Evolutionary conservation across 2,113 vertebrate species (phyloP).

Genomic region (Acrocephalus arundinaceus): DNA sequence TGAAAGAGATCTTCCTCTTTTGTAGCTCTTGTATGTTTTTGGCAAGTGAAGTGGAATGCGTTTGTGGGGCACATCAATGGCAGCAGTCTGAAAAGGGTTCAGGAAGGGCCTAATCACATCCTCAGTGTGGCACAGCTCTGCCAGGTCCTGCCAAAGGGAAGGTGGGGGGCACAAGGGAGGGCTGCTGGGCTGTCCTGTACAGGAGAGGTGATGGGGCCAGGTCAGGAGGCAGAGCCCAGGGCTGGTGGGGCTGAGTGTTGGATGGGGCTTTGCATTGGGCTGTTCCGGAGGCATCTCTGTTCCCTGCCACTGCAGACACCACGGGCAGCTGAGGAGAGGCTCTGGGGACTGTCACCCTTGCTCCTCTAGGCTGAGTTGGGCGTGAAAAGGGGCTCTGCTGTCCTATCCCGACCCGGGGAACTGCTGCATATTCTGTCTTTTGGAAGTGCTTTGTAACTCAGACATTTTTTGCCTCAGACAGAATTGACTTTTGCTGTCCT

Average conservation of each 20-base stretch:
- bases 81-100: not conserved
- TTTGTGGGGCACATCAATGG: constrained; percentile 26
- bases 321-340: not conserved
- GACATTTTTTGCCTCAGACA: not conserved
- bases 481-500: not conserved
- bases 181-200: not conserved
- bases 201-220: not conserved
- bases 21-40: constrained; percentile 21
- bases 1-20: not conserved
- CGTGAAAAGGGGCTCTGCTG: not conserved
- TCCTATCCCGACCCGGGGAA: not conserved
- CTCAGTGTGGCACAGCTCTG: not conserved
- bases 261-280: not conserved
- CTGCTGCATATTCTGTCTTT: not conserved
- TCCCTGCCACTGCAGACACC: not conserved
- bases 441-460: not conserved
- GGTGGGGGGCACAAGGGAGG: not conserved
- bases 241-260: not conserved
- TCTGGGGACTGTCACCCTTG: not conserved
- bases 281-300: not conserved
- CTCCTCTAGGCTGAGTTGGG: not conserved
- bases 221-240: not conserved
- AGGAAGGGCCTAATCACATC: not conserved
- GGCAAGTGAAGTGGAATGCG: not conserved
- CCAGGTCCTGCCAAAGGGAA: not conserved